Percentiles rank a stretch among this genome's conserved stretches.
Evolutionary conservation across 2,797 vertebrate species (phyloP).

Genomic region (Cuculus canorus): DNA sequence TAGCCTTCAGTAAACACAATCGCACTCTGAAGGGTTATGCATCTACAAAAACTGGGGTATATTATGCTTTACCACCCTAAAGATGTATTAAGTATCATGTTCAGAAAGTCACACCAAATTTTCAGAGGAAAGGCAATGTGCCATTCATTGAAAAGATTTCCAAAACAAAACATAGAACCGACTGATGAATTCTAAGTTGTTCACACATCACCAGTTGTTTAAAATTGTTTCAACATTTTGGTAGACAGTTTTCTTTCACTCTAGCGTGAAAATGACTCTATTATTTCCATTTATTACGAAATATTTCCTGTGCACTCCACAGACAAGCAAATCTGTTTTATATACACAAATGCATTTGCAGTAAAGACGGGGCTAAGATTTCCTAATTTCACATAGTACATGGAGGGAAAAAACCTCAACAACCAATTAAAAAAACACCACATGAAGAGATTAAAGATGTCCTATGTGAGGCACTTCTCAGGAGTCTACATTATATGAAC

Average conservation of each 20-base stretch:
- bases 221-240: background rate
- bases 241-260: background rate
- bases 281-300: background rate
- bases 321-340: background rate
- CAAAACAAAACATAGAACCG: background rate
- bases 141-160: background rate
- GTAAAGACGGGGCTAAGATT: background rate
- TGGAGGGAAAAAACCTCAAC: background rate
- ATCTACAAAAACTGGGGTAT: background rate
- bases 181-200: background rate
- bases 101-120: background rate
- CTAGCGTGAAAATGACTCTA: background rate
- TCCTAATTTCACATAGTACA: background rate
- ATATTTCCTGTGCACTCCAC: background rate
- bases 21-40: background rate
- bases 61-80: background rate
- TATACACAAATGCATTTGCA: background rate
- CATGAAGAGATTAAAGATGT: background rate
- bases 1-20: background rate
- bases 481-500: background rate
- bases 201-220: background rate
- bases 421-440: background rate
- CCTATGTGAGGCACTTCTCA: background rate
- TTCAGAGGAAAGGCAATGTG: background rate
- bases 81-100: background rate